phyloP scores from a whole-genome alignment of 2,797 vertebrate genomes.

The Holocentrus rufus region DNA sequence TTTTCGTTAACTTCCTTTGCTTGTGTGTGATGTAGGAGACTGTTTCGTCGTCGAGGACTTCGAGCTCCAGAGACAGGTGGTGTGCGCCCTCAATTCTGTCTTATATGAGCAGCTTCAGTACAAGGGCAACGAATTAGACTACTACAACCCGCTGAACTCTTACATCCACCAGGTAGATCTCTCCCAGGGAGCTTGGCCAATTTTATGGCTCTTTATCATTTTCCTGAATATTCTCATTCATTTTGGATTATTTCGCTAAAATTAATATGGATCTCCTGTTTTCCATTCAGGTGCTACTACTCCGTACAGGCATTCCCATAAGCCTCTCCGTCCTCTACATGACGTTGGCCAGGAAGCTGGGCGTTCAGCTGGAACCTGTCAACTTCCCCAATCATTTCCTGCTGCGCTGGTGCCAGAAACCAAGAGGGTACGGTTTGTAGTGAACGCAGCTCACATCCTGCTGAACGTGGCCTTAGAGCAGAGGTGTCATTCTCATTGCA shows the following conservation, averaged over 20 bases:
- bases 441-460: not conserved
- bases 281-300: slow-evolving; percentile 88
- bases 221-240: not conserved
- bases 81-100: slow-evolving; percentile 91
- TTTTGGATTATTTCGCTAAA: not conserved
- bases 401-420: slow-evolving; percentile 93
- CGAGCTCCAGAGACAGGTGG: slow-evolving; percentile 92
- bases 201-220: rapidly evolving
- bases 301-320: slow-evolving; percentile 95
- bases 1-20: not conserved
- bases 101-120: slow-evolving; percentile 95
- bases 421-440: slow-evolving; percentile 81
- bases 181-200: rapidly evolving
- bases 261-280: not conserved
- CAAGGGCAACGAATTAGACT: slow-evolving; percentile 95
- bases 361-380: slow-evolving; percentile 92
- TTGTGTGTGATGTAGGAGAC: slow-evolving; percentile 76
- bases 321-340: slow-evolving; percentile 96
- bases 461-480: not conserved
- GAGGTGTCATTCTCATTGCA: too few species aligned
- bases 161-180: slow-evolving; percentile 93
- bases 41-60: slow-evolving; percentile 84
- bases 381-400: slow-evolving; percentile 98
- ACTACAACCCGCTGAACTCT: slow-evolving; percentile 97
- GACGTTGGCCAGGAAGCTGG: slow-evolving; percentile 90